Percentiles rank a stretch among this genome's conserved stretches.
Evolutionary conservation across 1,140 invertebrate species (phyloP).

Genomic region (Apis florea): DNA sequence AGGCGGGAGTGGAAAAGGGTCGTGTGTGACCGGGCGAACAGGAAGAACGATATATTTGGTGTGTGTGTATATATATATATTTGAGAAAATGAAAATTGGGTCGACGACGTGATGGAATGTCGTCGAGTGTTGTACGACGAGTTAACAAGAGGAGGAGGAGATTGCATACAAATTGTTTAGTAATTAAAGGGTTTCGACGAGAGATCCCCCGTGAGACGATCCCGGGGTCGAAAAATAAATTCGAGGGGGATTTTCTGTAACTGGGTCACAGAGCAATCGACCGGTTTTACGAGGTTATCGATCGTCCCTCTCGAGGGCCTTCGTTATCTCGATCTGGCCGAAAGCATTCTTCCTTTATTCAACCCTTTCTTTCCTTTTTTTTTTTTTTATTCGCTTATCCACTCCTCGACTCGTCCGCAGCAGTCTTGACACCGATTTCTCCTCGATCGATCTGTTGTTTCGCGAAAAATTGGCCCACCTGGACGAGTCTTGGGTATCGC

Average conservation of each 20-base stretch:
- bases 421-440: too few relatives aligned
- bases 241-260: slow-evolving; percentile 10
- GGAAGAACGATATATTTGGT: background rate
- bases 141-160: background rate
- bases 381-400: slow-evolving; percentile 1
- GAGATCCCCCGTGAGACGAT: background rate
- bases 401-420: background rate
- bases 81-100: background rate
- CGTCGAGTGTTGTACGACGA: background rate
- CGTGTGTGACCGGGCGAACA: background rate
- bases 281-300: slow-evolving; percentile 24
- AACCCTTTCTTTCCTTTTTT: background rate
- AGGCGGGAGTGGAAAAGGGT: background rate
- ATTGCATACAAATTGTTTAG: slow-evolving; percentile 10
- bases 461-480: background rate
- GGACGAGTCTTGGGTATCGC: background rate
- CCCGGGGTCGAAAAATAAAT: slow-evolving; percentile 15
- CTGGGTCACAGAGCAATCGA: slow-evolving; percentile 46
- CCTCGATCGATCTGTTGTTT: background rate
- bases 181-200: slow-evolving; percentile 20
- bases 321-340: slow-evolving; percentile 22
- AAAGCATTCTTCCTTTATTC: slow-evolving; percentile 1
- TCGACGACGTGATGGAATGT: background rate
- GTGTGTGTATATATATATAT: too few relatives aligned
- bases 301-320: slow-evolving; percentile 34